Base-by-base conservation (phyloP, 2,113 vertebrate genomes). In the Ia io region DNA sequence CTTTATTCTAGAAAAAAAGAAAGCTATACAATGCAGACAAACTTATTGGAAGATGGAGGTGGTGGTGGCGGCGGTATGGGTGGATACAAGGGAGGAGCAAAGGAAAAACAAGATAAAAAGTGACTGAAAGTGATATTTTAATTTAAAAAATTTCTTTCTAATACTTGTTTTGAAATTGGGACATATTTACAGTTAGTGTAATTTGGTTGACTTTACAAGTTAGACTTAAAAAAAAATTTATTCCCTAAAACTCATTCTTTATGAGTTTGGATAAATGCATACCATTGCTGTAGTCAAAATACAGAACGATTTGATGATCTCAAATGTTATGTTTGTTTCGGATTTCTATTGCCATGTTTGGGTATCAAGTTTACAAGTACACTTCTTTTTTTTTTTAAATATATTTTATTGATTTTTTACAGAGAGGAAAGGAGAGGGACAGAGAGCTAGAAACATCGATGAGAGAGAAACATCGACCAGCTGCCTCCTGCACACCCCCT, bases 121-220 rank as follows among this genome's bases (percentile, higher is more conserved):
- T 71, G 40, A 70, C 14, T 80, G 8, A 51, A 88, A 59, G 16
- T 11, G 63, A 28, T 56, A 12, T 78, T 85, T 92, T 92, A 14
- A 88, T 84, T 67, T 14, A 59, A 86, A 76, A 28, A 28, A 16
- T 2, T 20, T 76, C 9, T 84, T 69, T 47, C 32, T 82, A 70
- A 77, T 65, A 93, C 86, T 61, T 93, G 42, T 8, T 77, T 93
- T 84, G 37, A 89, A 89, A 79, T 79, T 42, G 17, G 44, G n/a
- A 59, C 61, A 59, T 67, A 35, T 56, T 80, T 85, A 16, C 23
- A 30, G 44, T 44, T 14, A 71, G 30, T 89, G 37, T 61, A 95
- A 86, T 90, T 83, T 35, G 13, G 47, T 69, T 51, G 30, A 67
- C 25, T 93, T 94, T 63, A 90, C 32, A 77, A 77, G 59, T 23